Conservation (phyloP, 2,888 invertebrate species). For the Plutella xylostella region DNA sequence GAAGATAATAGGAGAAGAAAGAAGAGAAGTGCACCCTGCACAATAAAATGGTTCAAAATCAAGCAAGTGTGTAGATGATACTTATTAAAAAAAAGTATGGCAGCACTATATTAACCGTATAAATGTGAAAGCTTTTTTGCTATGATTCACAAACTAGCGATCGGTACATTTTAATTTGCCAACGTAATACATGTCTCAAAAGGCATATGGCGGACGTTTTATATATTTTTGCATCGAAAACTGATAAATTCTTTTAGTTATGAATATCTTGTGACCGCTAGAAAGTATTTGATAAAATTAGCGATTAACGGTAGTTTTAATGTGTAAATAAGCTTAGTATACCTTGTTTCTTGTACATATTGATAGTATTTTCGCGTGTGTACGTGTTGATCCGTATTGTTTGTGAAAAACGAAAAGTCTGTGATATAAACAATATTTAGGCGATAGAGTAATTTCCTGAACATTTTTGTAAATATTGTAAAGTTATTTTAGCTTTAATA, state of each 20-base stretch:
- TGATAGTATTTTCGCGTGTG: constrained; percentile 68
- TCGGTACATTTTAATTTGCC: constrained; percentile 25
- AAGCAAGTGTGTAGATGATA: background rate
- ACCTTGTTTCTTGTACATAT: constrained; percentile 65
- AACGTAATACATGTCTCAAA: constrained; percentile 58
- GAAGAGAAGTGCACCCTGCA: too few species aligned
- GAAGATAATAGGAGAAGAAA: too few species aligned
- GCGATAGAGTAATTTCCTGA: constrained; percentile 64
- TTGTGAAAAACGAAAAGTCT: constrained; percentile 71
- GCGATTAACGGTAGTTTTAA: constrained; percentile 66
- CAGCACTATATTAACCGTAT: constrained; percentile 47
- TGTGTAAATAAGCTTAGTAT: constrained; percentile 68
- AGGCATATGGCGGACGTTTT: constrained; percentile 72
- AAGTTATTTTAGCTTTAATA: constrained; percentile 63
- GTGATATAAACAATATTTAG: constrained; percentile 72
- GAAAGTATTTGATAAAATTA: constrained; percentile 67
- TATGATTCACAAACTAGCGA: constrained; percentile 10
- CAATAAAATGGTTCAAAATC: too few species aligned
- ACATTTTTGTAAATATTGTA: constrained; percentile 67
- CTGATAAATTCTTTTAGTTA: constrained; percentile 71
- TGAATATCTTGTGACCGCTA: constrained; percentile 68
- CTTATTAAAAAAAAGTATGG: too few species aligned
- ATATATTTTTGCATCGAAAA: constrained; percentile 71
- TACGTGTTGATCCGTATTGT: constrained; percentile 71
- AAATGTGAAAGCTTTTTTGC: constrained; percentile 22